Evolutionary conservation across 2,113 vertebrate genomes (phyloP), one percentile per base, ranked within the genome.

Genomic region (Hemichromis elongatus): DNA sequence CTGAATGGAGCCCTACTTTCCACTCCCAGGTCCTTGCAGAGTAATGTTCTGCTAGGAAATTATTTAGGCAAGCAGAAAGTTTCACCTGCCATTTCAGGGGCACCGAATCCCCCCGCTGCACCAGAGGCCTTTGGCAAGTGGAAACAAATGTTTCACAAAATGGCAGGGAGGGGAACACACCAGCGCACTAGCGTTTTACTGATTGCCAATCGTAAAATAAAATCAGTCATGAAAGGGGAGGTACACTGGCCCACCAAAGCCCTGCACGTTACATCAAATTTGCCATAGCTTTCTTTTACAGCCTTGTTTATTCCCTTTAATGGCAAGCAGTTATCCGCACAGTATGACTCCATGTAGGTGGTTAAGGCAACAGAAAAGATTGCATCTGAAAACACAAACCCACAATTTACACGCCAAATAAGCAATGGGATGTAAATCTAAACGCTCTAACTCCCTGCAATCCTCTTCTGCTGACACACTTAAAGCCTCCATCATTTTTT

Each of bases 171-270:
- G 95, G 95, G 96, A 96, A 96, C 96, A 95, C 95, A 90, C 95
- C 96, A 93, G 95, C 96, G 93, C 94, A 92, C 93, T 73, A 88
- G 95, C 94, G 94, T 96, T 97, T 96, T 95, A 91, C 92, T 96
- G 96, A 97, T 96, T 97, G 96, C 94, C 95, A 95, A 97, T 97
- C 96, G 96, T 97, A 97, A 97, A 98, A 97, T 94, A 97, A 95
- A 94, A 92, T 92, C 94, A 95, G 96, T 94, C 95, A 95, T 97
- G 96, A 97, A 98, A 97, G 94, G 95, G 94, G 94, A 94, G 95
- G 95, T 94, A 95, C 93, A 73, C 83, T 88, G 92, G 88, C 82
- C 89, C 83, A 88, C 89, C 85, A 91, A 93, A 94, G 90, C 88
- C 90, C 85, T 93, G 96, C 95, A 90, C 88, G 52, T 96, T 95